These are phyloP conservation scores for Aphidius colemani DNA, from an alignment of 2,888 invertebrate genomes.

Conservation along the genomic window DNA sequence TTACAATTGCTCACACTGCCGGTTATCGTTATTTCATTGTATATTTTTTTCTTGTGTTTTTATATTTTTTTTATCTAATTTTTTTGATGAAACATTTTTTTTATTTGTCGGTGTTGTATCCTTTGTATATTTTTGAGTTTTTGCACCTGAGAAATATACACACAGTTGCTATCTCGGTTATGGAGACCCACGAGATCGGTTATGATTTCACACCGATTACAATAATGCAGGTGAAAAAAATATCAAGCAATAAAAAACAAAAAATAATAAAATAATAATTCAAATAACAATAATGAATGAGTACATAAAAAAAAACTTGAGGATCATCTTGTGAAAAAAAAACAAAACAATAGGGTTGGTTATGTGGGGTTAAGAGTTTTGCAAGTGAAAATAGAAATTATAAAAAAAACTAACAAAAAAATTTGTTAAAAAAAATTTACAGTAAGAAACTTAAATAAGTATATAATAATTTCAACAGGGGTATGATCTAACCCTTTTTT, in stretches of 20 bases:
- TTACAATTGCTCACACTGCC: neutral
- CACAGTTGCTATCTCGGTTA: constrained; percentile 39
- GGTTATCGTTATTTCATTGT: constrained; percentile 13
- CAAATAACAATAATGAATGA: neutral
- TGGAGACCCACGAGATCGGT: constrained; percentile 50
- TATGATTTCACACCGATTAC: constrained; percentile 61
- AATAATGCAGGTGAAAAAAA: constrained; percentile 47
- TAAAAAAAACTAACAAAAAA: constrained; percentile 37
- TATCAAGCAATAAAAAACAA: constrained; percentile 20
- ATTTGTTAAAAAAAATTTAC: constrained; percentile 36
- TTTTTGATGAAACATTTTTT: constrained; percentile 21
- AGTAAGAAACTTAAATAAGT: constrained; percentile 57
- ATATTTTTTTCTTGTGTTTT: constrained; percentile 9
- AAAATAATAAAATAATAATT: constrained; percentile 16
- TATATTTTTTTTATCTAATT: constrained; percentile 13
- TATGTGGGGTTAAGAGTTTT: too few relatives aligned
- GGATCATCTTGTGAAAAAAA: constrained; percentile 22
- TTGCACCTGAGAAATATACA: constrained; percentile 45
- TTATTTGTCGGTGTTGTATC: constrained; percentile 23
- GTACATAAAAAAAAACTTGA: constrained; percentile 22
- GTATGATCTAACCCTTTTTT: constrained; percentile 38
- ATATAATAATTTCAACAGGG: constrained; percentile 57
- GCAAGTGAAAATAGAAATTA: too few relatives aligned
- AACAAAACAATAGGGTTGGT: constrained; percentile 25
- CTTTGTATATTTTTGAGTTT: constrained; percentile 38